Conservation (phyloP, 23 tunicate species). For the Ascidia mentula region DNA sequence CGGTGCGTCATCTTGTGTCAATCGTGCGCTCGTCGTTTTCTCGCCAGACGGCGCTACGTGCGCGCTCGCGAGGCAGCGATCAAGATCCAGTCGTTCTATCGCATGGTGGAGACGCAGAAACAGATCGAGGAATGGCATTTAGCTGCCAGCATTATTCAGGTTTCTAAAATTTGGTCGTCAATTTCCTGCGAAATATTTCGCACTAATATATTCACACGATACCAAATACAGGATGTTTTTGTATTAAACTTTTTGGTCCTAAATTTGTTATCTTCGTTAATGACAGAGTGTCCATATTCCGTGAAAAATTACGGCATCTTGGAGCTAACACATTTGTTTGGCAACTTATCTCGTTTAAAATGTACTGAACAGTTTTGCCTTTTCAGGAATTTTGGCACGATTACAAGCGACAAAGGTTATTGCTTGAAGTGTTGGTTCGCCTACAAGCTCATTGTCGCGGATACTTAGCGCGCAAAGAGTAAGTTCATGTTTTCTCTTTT, state of each 20-base stretch:
- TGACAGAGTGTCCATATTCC: too few species aligned
- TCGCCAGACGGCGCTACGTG: conserved; percentile 25
- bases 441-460: conserved; percentile 53
- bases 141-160: conserved; percentile 54
- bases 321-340: too few species aligned
- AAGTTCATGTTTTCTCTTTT: background rate
- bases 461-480: conserved; percentile 30
- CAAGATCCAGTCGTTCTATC: conserved; percentile 56
- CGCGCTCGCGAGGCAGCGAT: conserved; percentile 27
- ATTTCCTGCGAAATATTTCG: background rate
- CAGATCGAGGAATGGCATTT: conserved; percentile 59
- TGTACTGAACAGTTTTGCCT: too few species aligned
- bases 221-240: background rate
- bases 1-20: conserved; percentile 30
- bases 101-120: conserved; percentile 43
- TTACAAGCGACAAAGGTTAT: conserved; percentile 17
- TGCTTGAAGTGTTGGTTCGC: background rate
- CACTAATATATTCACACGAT: background rate
- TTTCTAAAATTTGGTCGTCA: background rate
- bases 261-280: too few species aligned
- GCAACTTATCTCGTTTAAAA: too few species aligned
- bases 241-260: too few species aligned
- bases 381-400: conserved; percentile 44
- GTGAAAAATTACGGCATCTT: too few species aligned
- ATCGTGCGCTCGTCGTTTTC: conserved; percentile 27